These are phyloP conservation scores for Corythornis vintsioides DNA, from an alignment of 2,113 vertebrate species.

Conservation along the genomic window DNA sequence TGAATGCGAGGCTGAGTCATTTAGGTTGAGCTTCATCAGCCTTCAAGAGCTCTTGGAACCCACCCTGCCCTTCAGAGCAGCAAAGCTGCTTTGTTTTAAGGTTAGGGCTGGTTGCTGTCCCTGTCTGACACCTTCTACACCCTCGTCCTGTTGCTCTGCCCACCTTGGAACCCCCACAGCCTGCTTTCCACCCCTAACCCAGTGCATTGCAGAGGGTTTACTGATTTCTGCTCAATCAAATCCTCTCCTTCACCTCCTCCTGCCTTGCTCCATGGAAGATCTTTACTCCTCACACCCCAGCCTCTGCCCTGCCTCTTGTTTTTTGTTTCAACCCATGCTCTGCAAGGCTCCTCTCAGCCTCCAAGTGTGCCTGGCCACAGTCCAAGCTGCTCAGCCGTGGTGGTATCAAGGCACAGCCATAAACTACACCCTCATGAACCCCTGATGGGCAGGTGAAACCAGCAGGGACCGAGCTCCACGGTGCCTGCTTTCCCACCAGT, in stretches of 20 bases:
- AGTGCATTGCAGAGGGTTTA: background rate
- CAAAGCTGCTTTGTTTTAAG: background rate
- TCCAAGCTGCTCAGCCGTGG: fast-evolving
- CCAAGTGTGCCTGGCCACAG: fast-evolving
- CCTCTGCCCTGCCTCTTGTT: background rate
- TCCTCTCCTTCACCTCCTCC: background rate
- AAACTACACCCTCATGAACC: background rate
- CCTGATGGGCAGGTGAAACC: too few relatives aligned
- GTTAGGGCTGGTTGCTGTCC: background rate
- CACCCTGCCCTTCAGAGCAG: background rate
- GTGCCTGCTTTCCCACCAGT: fast-evolving
- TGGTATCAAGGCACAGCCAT: background rate
- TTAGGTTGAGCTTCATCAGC: background rate
- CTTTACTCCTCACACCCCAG: fast-evolving
- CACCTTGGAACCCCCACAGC: background rate
- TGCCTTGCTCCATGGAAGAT: background rate
- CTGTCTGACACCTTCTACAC: background rate
- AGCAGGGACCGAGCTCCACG: fast-evolving
- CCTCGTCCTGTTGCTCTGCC: background rate
- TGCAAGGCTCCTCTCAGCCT: background rate
- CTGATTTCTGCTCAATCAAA: background rate
- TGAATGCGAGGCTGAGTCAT: background rate
- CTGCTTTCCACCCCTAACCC: background rate
- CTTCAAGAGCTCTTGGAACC: background rate
- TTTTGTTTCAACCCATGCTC: background rate